Base-by-base conservation (phyloP, 2,888 invertebrate genomes). In the Tetragnatha montana region DNA sequence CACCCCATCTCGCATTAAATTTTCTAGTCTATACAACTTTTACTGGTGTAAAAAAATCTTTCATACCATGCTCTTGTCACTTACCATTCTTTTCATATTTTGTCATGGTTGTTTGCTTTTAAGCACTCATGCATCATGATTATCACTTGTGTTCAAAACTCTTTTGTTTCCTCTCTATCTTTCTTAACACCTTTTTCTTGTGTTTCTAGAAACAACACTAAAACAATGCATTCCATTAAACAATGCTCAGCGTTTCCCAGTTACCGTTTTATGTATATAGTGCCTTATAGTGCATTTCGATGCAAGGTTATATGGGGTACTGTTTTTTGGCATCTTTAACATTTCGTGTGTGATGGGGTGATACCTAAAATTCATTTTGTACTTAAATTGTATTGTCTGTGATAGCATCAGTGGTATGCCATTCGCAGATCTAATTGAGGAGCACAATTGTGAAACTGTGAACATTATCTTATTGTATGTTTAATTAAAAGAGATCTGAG, bases 1-100 rank as follows among this genome's bases (percentile, higher is more conserved):
- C 90, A 90, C 90, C 90, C 90, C 90, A 90, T 90, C 90, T 87
- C 87, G 90, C 90, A 90, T 90, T 81, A 75, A 83, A 84, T 71
- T 82, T 84, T 90, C 90, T 90, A 90, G 90, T 90, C 90, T 90
- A 82, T 76, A 82, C 76, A 88, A 79, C 49, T 79, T 60, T 68
- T 74, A 75, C 73, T 88, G 78, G 51, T 81, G 75, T 81, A 81
- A 89, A 85, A n/a, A 80, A 80, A 80, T 81, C 47, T 80, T 68
- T 17, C 80, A 60, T 82, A 71, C 60, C 85, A 71, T 78, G 21
- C 21, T 80, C 73, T 51, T 73, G 60, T 73, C 60, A 80, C 17
- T 17, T 80, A 73, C 74, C 86, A 80, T 80, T 86, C 50, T 73
- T 84, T 82, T 71, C 51, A 82, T 74, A 60, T 82, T 82, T 74